Evolutionary conservation across 2,888 invertebrate genomes (phyloP).

Genomic region (Acrobasis consociella): DNA sequence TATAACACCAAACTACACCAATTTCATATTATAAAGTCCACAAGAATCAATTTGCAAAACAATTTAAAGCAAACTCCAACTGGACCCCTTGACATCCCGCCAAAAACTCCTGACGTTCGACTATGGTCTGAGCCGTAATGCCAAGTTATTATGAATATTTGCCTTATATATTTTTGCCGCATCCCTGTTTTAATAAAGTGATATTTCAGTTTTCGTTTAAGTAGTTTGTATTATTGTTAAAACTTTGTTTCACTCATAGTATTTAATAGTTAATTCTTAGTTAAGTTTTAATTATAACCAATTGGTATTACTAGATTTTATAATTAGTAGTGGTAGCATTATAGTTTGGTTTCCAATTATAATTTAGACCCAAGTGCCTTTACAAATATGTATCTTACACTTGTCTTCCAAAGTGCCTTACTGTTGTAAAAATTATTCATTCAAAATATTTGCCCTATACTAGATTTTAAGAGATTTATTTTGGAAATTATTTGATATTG

Average conservation of each 20-base stretch:
- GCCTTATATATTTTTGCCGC: too few relatives aligned
- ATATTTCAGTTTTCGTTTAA: not conserved
- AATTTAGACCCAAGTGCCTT: constrained; percentile 1
- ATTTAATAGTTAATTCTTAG: not conserved
- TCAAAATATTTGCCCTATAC: too few relatives aligned
- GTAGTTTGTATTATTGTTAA: not conserved
- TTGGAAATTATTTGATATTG: not conserved
- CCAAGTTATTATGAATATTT: too few relatives aligned
- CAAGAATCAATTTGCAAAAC: too few relatives aligned
- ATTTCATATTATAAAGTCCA: too few relatives aligned
- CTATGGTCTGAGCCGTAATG: too few relatives aligned
- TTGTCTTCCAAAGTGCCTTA: constrained; percentile 28
- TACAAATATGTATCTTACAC: constrained; percentile 9
- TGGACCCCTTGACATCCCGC: too few relatives aligned
- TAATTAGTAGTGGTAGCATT: not conserved
- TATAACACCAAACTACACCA: too few relatives aligned
- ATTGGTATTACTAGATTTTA: constrained; percentile 13
- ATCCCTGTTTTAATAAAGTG: not conserved
- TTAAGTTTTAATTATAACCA: not conserved
- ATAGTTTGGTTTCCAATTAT: not conserved
- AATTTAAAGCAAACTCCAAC: too few relatives aligned
- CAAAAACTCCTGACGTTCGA: too few relatives aligned
- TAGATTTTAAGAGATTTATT: not conserved
- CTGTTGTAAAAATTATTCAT: not conserved
- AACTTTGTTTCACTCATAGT: not conserved